Percentiles rank a stretch among this genome's conserved stretches.
phyloP scores from a whole-genome alignment of 2,113 vertebrate genomes.

The Phalacrocorax aristotelis region DNA sequence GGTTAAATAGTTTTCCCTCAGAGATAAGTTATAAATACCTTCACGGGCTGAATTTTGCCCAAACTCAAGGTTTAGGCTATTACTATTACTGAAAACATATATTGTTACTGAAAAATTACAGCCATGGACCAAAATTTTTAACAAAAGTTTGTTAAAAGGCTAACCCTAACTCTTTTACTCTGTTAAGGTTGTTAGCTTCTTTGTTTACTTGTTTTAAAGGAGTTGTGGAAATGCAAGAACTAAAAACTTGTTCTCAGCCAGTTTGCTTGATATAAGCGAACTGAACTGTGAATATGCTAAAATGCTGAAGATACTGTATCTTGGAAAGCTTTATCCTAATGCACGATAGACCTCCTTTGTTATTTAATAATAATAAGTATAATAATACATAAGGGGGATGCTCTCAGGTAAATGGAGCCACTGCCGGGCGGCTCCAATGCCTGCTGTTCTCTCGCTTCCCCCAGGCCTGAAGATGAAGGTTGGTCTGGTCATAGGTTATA shows the following conservation, averaged over 20 bases:
- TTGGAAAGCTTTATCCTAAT: neutral
- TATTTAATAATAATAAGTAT: neutral
- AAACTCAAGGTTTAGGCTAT: neutral
- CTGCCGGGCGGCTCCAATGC: neutral
- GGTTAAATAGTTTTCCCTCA: neutral
- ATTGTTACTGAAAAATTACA: neutral
- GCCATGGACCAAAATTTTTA: neutral
- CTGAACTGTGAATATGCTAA: neutral
- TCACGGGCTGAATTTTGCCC: neutral
- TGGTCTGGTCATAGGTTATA: neutral
- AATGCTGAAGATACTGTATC: neutral
- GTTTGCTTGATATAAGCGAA: neutral
- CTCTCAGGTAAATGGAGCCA: rapidly evolving
- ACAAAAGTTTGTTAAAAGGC: neutral
- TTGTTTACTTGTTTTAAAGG: neutral
- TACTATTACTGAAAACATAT: no score
- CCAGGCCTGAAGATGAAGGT: neutral
- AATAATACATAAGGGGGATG: neutral
- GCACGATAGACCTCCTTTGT: neutral
- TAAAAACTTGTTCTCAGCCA: neutral
- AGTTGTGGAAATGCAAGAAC: neutral
- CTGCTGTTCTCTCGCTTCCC: neutral
- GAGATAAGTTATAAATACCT: neutral
- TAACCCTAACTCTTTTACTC: neutral
- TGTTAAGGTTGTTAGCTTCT: neutral